Conservation (phyloP, 2,113 vertebrate genomes). For the Mobula hypostoma region DNA sequence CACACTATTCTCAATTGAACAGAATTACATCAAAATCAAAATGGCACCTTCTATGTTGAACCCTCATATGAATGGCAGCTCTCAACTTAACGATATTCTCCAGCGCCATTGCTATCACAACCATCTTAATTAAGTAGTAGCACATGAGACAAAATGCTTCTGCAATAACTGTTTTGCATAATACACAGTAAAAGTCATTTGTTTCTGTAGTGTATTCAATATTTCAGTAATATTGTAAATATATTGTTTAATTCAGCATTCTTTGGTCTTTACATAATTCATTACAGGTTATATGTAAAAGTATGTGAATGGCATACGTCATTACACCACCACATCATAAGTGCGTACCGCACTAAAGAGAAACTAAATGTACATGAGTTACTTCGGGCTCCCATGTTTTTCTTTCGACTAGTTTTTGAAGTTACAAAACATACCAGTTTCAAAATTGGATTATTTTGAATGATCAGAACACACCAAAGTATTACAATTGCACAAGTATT, state of each 20-base stretch:
- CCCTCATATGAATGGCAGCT: slow-evolving; percentile 8
- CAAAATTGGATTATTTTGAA: not conserved
- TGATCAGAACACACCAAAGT: not conserved
- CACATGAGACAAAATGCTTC: not conserved
- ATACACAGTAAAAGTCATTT: not conserved
- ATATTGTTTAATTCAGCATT: too few species aligned
- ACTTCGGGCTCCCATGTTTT: too few species aligned
- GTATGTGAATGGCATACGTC: too few species aligned
- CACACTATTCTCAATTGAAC: too few species aligned
- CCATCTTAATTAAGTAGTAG: not conserved
- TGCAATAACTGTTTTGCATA: not conserved
- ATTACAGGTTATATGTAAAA: too few species aligned
- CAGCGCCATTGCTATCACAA: not conserved
- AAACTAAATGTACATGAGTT: too few species aligned
- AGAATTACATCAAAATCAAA: not conserved
- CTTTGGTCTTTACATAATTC: too few species aligned
- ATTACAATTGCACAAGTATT: not conserved
- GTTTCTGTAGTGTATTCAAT: not conserved
- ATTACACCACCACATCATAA: too few species aligned
- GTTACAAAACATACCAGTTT: too few species aligned
- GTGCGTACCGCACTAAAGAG: too few species aligned
- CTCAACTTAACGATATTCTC: not conserved
- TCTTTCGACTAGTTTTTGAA: too few species aligned
- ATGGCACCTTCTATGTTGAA: not conserved
- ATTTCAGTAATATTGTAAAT: too few species aligned